phyloP scores from a whole-genome alignment of 2,113 vertebrate genomes.

The Ciconia maguari region DNA sequence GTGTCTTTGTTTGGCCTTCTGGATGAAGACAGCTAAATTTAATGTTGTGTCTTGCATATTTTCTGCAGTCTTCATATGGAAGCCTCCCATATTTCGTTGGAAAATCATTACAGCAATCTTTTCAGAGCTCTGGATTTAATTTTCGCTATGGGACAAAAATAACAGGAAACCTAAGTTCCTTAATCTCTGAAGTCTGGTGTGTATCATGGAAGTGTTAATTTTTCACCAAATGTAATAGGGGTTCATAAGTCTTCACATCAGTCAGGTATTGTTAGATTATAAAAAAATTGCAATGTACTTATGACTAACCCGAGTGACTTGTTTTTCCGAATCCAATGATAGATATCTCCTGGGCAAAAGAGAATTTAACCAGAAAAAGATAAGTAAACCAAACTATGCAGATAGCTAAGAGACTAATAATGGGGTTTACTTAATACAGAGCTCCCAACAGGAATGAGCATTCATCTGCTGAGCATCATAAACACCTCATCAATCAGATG shows the following conservation, averaged over 20 bases:
- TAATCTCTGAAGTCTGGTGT: neutral
- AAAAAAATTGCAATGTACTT: neutral
- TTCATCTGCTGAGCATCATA: neutral
- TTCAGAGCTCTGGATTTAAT: conserved; percentile 1
- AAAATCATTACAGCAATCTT: neutral
- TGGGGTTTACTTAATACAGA: neutral
- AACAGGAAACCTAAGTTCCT: neutral
- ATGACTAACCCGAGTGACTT: neutral
- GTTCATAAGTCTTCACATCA: neutral
- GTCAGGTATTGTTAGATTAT: neutral
- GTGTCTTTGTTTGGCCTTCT: neutral
- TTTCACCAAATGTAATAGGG: neutral
- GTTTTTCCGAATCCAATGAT: neutral
- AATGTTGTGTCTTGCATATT: neutral
- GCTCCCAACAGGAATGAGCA: neutral
- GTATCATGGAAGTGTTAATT: neutral
- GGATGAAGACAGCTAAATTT: neutral
- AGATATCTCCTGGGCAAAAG: neutral
- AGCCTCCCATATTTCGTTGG: neutral
- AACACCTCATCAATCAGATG: conserved; percentile 9
- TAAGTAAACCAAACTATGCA: neutral
- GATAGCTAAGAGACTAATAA: neutral
- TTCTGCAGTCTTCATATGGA: neutral
- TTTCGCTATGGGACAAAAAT: neutral
- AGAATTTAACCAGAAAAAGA: neutral